Conservation (phyloP, 92 coral and sea anemone genomes). For the Actinernus sp. region DNA sequence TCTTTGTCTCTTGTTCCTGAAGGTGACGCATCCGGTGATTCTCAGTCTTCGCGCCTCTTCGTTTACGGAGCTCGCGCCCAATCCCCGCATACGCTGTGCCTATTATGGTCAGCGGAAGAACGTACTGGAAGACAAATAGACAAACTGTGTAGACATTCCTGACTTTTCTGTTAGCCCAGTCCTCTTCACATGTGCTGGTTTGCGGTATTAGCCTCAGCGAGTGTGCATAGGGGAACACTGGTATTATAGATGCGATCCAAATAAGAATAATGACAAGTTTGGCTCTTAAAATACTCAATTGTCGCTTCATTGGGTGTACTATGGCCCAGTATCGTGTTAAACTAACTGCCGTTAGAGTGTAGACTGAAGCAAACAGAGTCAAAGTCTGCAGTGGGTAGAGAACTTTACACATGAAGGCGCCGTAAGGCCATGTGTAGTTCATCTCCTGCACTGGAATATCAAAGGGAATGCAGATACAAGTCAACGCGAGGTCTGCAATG, state of each 20-base stretch:
- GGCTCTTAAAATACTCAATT: conserved; percentile 67
- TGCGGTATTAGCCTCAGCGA: conserved; percentile 54
- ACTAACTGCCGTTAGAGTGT: no score
- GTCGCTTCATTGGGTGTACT: conserved; percentile 76
- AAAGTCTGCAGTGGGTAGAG: no score
- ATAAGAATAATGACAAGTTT: conserved; percentile 67
- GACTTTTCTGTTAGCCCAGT: conserved; percentile 48
- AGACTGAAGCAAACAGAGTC: no score
- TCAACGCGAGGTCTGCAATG: no score
- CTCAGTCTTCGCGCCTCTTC: conserved; percentile 42
- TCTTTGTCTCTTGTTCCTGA: conserved; percentile 77
- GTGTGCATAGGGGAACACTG: conserved; percentile 79
- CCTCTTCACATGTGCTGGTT: conserved; percentile 57
- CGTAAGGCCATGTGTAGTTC: no score
- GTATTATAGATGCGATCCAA: conserved; percentile 73
- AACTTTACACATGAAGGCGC: no score
- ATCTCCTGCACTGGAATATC: no score
- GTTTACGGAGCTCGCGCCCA: conserved; percentile 68
- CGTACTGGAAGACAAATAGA: conserved; percentile 71
- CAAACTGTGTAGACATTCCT: conserved; percentile 74
- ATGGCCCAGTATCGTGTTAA: no score
- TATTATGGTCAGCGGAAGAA: conserved; percentile 72
- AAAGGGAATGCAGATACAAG: no score
- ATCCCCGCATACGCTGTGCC: conserved; percentile 73
- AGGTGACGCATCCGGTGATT: conserved; percentile 60